Conservation (phyloP, 2,113 vertebrate genomes). For the Bufo bufo region DNA sequence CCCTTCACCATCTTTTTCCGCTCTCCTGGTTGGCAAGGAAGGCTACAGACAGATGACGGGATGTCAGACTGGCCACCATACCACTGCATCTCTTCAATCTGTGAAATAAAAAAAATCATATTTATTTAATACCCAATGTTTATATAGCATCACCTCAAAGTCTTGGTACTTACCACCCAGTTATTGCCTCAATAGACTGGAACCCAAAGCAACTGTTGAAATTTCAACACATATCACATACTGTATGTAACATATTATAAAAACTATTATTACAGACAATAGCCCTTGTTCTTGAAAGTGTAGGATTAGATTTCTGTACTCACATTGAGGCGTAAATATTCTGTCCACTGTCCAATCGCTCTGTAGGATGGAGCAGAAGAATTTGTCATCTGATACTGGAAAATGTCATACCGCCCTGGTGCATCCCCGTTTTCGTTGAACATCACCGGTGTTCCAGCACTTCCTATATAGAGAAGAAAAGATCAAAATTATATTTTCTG, state of each 20-base stretch:
- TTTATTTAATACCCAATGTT: not conserved
- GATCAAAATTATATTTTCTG: not conserved
- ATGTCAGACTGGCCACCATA: slow-evolving; percentile 70
- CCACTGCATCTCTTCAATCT: slow-evolving; percentile 87
- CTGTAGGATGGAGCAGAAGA: slow-evolving; percentile 78
- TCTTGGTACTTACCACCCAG: not conserved
- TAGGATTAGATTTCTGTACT: slow-evolving; percentile 53
- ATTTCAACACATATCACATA: too few relatives aligned
- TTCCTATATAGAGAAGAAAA: slow-evolving; percentile 70
- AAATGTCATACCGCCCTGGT: slow-evolving; percentile 91
- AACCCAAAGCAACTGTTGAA: not conserved
- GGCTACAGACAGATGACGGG: slow-evolving; percentile 83
- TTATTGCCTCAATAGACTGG: not conserved
- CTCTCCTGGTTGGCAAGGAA: slow-evolving; percentile 79
- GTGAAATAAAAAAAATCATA: not conserved
- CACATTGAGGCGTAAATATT: slow-evolving; percentile 81
- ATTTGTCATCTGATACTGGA: slow-evolving; percentile 89
- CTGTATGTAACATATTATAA: too few relatives aligned
- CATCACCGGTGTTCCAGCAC: slow-evolving; percentile 85
- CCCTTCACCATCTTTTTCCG: slow-evolving; percentile 86
- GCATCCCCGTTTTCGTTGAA: slow-evolving; percentile 92
- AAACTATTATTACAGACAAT: too few relatives aligned
- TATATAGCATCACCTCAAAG: not conserved
- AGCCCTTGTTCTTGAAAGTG: too few relatives aligned
- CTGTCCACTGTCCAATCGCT: slow-evolving; percentile 88